Evolutionary conservation across 2,888 invertebrate species (phyloP).

Genomic region (Teleogryllus oceanicus): DNA sequence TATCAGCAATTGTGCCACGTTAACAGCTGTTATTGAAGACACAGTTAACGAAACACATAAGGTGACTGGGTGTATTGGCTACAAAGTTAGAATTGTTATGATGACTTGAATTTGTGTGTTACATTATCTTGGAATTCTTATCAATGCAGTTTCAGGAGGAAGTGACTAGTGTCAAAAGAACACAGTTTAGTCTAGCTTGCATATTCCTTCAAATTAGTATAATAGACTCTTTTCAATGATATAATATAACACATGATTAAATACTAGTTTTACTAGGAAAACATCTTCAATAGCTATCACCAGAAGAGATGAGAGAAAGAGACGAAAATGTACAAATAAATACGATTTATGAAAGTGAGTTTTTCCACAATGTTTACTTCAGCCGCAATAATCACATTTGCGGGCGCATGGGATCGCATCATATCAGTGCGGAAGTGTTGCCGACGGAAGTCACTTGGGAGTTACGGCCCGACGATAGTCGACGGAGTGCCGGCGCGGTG

Average conservation of each 20-base stretch:
- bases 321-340: conserved; percentile 48
- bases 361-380: conserved; percentile 30
- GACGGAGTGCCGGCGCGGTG: too few species aligned
- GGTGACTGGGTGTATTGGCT: too few species aligned
- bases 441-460: not conserved
- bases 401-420: not conserved
- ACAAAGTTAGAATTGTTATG: too few species aligned
- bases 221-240: conserved; percentile 33
- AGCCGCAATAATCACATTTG: conserved; percentile 49
- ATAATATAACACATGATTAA: conserved; percentile 38
- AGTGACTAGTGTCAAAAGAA: too few species aligned
- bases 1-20: too few species aligned
- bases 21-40: too few species aligned
- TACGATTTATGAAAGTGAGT: conserved; percentile 38
- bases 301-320: conserved; percentile 41
- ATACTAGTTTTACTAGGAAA: conserved; percentile 41
- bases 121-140: too few species aligned
- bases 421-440: too few species aligned
- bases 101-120: too few species aligned
- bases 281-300: conserved; percentile 46
- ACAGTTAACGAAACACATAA: too few species aligned
- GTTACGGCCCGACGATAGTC: not conserved
- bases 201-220: conserved; percentile 42
- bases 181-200: conserved; percentile 36
- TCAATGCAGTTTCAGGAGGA: too few species aligned